Conservation (phyloP, 2,797 vertebrate genomes). For the Macrochelys suwanniensis region DNA sequence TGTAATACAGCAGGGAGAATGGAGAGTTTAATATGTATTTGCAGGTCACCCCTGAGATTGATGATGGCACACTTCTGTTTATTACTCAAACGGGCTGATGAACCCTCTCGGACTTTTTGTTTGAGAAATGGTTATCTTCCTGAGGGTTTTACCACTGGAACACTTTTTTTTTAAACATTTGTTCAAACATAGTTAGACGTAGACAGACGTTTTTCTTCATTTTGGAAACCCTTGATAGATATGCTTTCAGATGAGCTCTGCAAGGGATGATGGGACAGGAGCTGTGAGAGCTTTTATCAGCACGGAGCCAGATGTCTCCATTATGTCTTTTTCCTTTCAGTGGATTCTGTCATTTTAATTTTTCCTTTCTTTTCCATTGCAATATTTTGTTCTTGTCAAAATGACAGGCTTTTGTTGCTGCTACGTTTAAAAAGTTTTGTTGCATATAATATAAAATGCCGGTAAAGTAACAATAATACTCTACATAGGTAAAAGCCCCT, state of each 20-base stretch:
- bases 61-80: neutral
- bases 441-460: neutral
- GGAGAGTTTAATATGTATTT: neutral
- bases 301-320: conserved; percentile 25
- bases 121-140: conserved; percentile 14
- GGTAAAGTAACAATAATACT: conserved; percentile 9
- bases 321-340: conserved; percentile 45
- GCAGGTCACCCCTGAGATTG: neutral
- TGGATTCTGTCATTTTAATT: neutral
- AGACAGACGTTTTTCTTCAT: neutral
- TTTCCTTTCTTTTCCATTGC: neutral
- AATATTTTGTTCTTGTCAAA: conserved; percentile 28
- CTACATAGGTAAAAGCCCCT: neutral
- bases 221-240: conserved; percentile 39
- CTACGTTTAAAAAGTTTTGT: conserved; percentile 31
- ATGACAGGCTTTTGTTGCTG: neutral
- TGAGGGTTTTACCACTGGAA: conserved; percentile 29
- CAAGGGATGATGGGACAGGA: conserved; percentile 33
- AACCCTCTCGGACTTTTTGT: conserved; percentile 24
- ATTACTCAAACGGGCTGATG: neutral
- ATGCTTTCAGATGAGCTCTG: conserved; percentile 39
- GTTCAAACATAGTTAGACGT: conserved; percentile 40
- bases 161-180: conserved; percentile 30
- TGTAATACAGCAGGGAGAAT: neutral
- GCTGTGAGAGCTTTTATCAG: conserved; percentile 51